Evolutionary conservation across 92 coral and sea anemone species (phyloP), one percentile per base, ranked within the genome.

Genomic region (Porites cylindrica): DNA sequence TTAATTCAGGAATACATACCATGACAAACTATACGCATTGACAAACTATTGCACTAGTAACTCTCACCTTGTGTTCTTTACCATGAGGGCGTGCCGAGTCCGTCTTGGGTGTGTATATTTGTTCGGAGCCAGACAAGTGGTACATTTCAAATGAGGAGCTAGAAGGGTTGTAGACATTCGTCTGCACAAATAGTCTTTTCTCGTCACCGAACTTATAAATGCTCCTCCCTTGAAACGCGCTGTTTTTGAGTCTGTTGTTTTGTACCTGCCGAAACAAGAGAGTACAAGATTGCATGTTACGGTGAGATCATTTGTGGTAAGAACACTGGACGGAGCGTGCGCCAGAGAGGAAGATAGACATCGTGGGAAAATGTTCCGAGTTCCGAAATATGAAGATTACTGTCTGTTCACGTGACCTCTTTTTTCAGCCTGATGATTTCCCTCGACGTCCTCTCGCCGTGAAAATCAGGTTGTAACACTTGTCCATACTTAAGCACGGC

Each of bases 221-320:
- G 13, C 61, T 72, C 19, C 86, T 58, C 71, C 1, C 3, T 5
- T 26, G 16, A 26, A 26, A 26, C 17, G 3, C 1, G 8, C 79
- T 11, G 6, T 50, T 64, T 51, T 23, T 71, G 8, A 71, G 60
- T 16, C 79, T 82, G 16, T 60, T 82, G 86, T 82, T 82, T 82
- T 82, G 72, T 20, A 6, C 52, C 86, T 82, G 8, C 21, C 7
- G 18, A 29, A 12, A 65, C 21, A 76, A 20, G 20, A 6, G 20
- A 16, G 14, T 2, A 51, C 8, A 2, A 24, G 68, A 32, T 14
- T 43, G 23, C 11, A 23, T 1, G 4, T 64, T 20, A 2, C 63
- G 38, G 19, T 67, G n/a, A 65, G 29, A 26, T 26, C 29, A 26
- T 26, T 26, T 26, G 29, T 26, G 29, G 29, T 26, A 26, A 26